phyloP scores from a whole-genome alignment of 2,797 vertebrate genomes.

The Sparidentex hasta region DNA sequence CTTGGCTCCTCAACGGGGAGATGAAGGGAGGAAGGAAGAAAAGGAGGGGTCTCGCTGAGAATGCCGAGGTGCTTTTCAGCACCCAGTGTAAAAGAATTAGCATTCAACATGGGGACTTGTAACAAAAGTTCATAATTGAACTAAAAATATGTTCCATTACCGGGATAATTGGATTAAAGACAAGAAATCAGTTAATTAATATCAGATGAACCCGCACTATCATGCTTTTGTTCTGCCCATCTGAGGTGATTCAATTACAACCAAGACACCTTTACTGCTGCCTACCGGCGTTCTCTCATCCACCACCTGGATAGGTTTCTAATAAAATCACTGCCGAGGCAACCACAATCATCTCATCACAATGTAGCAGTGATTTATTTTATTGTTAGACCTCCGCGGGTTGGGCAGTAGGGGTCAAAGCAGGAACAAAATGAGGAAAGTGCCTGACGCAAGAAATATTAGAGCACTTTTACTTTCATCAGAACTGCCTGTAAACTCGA shows the following conservation, averaged over 20 bases:
- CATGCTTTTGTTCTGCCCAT: constrained; percentile 44
- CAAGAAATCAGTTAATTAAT: constrained; percentile 66
- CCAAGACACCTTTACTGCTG: constrained; percentile 58
- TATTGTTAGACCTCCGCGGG: constrained; percentile 42
- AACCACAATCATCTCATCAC: constrained; percentile 53
- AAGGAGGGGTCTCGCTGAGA: constrained; percentile 21
- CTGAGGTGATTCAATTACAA: constrained; percentile 71
- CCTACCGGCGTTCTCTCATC: constrained; percentile 56
- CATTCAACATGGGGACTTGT: constrained; percentile 43
- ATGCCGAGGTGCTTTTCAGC: constrained; percentile 31
- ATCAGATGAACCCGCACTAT: constrained; percentile 50
- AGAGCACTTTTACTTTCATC: constrained; percentile 15
- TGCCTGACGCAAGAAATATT: constrained; percentile 25
- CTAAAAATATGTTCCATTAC: constrained; percentile 63
- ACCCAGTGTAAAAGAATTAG: constrained; percentile 44
- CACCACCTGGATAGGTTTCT: constrained; percentile 47
- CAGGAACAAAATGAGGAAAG: constrained; percentile 35
- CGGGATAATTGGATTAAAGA: constrained; percentile 64
- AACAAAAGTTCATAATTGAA: constrained; percentile 54
- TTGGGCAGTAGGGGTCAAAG: constrained; percentile 15
- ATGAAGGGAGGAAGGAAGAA: constrained; percentile 32
- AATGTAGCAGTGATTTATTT: constrained; percentile 53
- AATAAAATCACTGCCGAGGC: constrained; percentile 60
- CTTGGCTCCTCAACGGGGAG: constrained; percentile 53
- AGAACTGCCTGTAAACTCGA: constrained; percentile 27